Conservation (phyloP, 2,797 vertebrate genomes). For the Gila robusta region DNA sequence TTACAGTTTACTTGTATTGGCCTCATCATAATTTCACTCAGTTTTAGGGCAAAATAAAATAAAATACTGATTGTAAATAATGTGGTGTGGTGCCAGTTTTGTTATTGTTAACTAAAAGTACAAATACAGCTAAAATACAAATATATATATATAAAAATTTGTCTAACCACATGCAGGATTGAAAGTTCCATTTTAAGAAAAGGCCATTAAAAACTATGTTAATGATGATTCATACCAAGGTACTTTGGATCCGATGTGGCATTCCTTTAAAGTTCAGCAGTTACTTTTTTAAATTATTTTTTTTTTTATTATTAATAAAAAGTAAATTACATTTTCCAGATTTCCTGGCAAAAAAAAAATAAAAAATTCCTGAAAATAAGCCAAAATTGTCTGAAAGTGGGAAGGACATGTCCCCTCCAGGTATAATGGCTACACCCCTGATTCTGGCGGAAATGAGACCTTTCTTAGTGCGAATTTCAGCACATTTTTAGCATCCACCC, state of each 20-base stretch:
- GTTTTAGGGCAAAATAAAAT: neutral
- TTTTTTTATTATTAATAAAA: neutral
- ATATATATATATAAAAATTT: neutral
- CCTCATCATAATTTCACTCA: neutral
- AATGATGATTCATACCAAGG: neutral
- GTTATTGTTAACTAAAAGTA: neutral
- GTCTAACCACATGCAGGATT: neutral
- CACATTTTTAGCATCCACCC: conserved; percentile 12
- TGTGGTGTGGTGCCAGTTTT: neutral
- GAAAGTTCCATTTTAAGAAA: neutral
- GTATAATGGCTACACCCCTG: neutral
- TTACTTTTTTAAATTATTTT: neutral
- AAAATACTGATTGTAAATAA: too few relatives aligned
- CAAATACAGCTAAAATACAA: too few relatives aligned
- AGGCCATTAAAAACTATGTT: neutral
- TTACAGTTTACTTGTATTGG: neutral
- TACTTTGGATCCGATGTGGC: neutral
- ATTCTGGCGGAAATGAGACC: conserved; percentile 20
- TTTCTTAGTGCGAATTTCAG: conserved; percentile 1
- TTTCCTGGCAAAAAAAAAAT: neutral
- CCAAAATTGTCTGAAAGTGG: neutral
- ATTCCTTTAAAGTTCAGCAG: neutral
- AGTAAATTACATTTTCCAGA: neutral
- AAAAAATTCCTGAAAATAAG: neutral
- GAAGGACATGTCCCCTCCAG: neutral